A percentile compares a stretch with the other conserved stretches of the same genome.
Evolutionary conservation across 2,888 invertebrate species (phyloP).

Genomic region (Athripsodes cinereus): DNA sequence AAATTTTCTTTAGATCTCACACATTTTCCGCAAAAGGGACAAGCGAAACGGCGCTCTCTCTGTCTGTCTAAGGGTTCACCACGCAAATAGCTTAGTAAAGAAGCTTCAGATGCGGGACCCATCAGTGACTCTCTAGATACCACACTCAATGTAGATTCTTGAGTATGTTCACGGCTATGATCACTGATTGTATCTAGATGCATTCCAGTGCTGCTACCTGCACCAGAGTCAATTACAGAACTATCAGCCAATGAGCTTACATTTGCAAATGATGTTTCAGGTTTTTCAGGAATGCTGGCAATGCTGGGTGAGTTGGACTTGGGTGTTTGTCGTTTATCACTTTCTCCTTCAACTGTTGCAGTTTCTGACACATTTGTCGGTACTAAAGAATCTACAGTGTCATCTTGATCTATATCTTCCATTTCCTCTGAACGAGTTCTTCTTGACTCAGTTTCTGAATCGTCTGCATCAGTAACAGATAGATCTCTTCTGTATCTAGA

Average conservation of each 20-base stretch:
- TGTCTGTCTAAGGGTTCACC: slow-evolving; percentile 56
- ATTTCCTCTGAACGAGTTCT: slow-evolving; percentile 32
- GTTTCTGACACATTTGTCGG: slow-evolving; percentile 42
- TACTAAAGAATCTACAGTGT: slow-evolving; percentile 65
- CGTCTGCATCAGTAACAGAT: slow-evolving; percentile 46
- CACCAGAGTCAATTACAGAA: slow-evolving; percentile 46
- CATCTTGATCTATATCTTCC: slow-evolving; percentile 55
- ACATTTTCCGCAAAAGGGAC: slow-evolving; percentile 85
- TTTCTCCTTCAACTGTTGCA: slow-evolving; percentile 30
- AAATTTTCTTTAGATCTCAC: slow-evolving; percentile 84
- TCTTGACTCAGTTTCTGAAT: slow-evolving; percentile 33
- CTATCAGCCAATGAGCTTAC: slow-evolving; percentile 50
- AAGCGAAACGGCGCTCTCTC: slow-evolving; percentile 73
- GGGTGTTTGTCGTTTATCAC: slow-evolving; percentile 29
- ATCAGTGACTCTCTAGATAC: slow-evolving; percentile 31
- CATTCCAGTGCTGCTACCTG: slow-evolving; percentile 40
- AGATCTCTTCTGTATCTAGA: slow-evolving; percentile 41
- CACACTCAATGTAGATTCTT: slow-evolving; percentile 35
- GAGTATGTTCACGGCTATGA: slow-evolving; percentile 16
- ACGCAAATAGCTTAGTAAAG: slow-evolving; percentile 61
- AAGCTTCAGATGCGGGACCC: slow-evolving; percentile 48
- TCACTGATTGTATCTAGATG: slow-evolving; percentile 49
- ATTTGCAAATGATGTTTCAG: slow-evolving; percentile 49
- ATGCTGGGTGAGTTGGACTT: slow-evolving; percentile 29
- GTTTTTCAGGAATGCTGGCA: slow-evolving; percentile 34